Conservation (phyloP, 2,888 invertebrate genomes). For the Lampropteryx suffumata region DNA sequence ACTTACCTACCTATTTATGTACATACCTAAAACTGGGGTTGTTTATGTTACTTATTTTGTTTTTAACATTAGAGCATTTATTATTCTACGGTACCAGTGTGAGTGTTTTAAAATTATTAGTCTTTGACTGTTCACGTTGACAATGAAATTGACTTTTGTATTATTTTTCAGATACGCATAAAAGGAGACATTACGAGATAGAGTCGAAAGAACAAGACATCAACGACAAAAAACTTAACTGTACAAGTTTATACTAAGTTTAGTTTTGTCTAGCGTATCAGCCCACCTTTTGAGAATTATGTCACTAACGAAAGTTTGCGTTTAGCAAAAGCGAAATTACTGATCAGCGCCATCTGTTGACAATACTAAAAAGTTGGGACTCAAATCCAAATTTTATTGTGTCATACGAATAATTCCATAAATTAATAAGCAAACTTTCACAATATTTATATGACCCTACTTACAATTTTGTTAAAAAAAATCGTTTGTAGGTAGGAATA, state of each 20-base stretch:
- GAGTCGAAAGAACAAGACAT: slow-evolving; percentile 56
- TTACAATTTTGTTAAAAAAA: slow-evolving; percentile 13
- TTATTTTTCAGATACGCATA: slow-evolving; percentile 70
- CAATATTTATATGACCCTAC: not conserved
- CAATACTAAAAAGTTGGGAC: not conserved
- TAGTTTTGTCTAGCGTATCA: slow-evolving; percentile 53
- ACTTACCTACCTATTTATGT: not conserved
- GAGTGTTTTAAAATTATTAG: slow-evolving; percentile 32
- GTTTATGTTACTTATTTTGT: slow-evolving; percentile 16
- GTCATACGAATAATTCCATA: slow-evolving; percentile 16
- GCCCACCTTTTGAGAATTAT: slow-evolving; percentile 53
- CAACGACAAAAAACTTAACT: slow-evolving; percentile 57
- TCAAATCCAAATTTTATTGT: not conserved
- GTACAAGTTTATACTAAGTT: slow-evolving; percentile 62
- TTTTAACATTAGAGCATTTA: slow-evolving; percentile 26
- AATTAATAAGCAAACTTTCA: slow-evolving; percentile 2
- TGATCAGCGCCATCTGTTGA: slow-evolving; percentile 8
- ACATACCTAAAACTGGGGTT: not conserved
- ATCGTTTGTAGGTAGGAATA: slow-evolving; percentile 41
- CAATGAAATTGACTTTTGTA: slow-evolving; percentile 13
- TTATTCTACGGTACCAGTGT: slow-evolving; percentile 63
- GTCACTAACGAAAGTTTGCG: slow-evolving; percentile 29
- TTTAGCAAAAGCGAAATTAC: slow-evolving; percentile 5
- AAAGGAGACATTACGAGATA: slow-evolving; percentile 56
- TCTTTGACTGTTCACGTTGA: slow-evolving; percentile 8